These are phyloP conservation scores for Neoarius graeffei DNA, from an alignment of 2,113 vertebrate species.

Conservation along the genomic window DNA sequence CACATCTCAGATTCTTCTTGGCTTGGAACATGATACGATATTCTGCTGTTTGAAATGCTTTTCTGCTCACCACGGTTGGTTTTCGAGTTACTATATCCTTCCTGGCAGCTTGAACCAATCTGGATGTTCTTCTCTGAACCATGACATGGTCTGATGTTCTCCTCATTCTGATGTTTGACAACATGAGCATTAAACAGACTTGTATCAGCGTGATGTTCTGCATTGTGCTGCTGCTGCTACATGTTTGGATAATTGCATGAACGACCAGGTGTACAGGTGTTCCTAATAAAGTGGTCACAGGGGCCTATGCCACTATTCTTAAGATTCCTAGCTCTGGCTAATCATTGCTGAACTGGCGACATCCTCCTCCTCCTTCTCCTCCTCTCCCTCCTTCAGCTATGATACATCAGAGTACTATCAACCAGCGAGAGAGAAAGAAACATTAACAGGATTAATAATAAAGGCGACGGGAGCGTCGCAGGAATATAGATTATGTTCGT, in stretches of 20 bases:
- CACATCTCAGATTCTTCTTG: neutral
- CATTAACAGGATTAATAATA: constrained; percentile 58
- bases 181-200: neutral
- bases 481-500: constrained; percentile 50
- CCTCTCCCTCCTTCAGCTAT: constrained; percentile 47
- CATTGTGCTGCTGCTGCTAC: neutral
- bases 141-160: neutral
- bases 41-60: no score
- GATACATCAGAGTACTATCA: constrained; percentile 54
- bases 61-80: no score
- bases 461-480: constrained; percentile 29
- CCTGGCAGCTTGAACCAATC: neutral
- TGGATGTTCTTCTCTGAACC: neutral
- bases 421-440: constrained; percentile 47
- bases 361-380: neutral
- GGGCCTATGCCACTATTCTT: neutral
- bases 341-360: neutral
- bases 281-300: neutral
- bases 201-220: neutral
- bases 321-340: neutral
- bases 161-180: neutral
- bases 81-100: no score
- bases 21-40: no score
- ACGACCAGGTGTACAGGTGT: neutral
- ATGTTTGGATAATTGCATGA: neutral